Evolutionary conservation across 2,797 vertebrate species (phyloP), one percentile per base, ranked within the genome.

Genomic region (Hypotaenidia okinawae): DNA sequence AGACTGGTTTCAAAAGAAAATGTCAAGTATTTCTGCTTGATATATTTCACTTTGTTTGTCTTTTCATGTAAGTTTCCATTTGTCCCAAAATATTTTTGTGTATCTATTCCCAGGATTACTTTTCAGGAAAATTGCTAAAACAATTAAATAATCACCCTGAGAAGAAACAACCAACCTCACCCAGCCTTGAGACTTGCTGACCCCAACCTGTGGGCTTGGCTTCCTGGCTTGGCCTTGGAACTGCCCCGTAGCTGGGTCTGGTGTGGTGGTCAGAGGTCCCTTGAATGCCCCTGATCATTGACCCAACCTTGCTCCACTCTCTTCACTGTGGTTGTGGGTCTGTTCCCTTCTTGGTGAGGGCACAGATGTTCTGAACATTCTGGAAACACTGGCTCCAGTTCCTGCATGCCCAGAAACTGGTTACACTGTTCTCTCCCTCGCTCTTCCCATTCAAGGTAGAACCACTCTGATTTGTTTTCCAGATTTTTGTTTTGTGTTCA

Each of bases 291-390:
- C 16, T 30, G 13, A 0, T 35, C 11, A 4, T 47, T 45, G 43
- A 45, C 18, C 4, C 28, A 15, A 4, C 13, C n/a, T 7, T 7
- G 3, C 22, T 32, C 3, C 1, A 0, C 39, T 51, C 6, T 67
- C 3, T 18, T 35, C 3, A 0, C 6, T 22, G 35, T 4, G 2
- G 1, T 41, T 1, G 7, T 39, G 11, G 24, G 2, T 9, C 11
- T 32, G 16, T 59, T 54, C 10, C 28, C 45, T 51, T 30, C 0
- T 6, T 49, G 16, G 7, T 69, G 28, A 17, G 7, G 11, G 13
- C 28, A 41, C 9, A 5, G 6, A 3, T 18, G 3, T 35, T 55
- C 33, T 2, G 0, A 9, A 35, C 10, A 61, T 18, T 13, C 15
- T 62, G 41, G 17, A 16, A 47, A 11, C 4, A 5, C 39, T 1